Conservation (phyloP, 1,140 invertebrate species). For the Macrosteles quadrilineatus region DNA sequence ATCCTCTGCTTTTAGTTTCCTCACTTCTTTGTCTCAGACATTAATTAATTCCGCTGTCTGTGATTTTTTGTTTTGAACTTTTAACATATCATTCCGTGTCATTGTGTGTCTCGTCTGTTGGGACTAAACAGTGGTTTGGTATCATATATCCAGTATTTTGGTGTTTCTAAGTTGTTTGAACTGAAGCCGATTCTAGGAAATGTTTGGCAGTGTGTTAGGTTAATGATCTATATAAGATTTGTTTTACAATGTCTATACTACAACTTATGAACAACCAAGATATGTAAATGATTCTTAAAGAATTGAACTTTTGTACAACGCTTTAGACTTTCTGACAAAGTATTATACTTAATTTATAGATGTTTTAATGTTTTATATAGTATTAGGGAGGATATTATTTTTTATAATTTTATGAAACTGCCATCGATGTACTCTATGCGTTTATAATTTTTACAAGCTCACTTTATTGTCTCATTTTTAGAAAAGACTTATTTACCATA, state of each 20-base stretch:
- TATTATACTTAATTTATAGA: too few relatives aligned
- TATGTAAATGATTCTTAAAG: slow-evolving; percentile 15
- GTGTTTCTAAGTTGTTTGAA: slow-evolving; percentile 19
- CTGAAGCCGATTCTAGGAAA: too few relatives aligned
- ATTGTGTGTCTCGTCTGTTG: not conserved
- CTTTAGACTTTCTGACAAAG: too few relatives aligned
- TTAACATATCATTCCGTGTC: slow-evolving; percentile 18
- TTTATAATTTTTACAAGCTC: too few relatives aligned
- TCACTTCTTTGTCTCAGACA: slow-evolving; percentile 1
- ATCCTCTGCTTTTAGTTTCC: not conserved
- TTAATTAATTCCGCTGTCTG: not conserved
- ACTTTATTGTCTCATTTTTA: too few relatives aligned
- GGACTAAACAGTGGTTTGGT: not conserved
- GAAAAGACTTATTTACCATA: too few relatives aligned
- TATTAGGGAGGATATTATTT: too few relatives aligned
- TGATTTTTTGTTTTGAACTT: not conserved
- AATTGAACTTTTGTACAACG: not conserved
- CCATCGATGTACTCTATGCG: too few relatives aligned
- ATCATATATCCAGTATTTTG: not conserved
- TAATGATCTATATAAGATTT: not conserved
- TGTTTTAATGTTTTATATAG: too few relatives aligned
- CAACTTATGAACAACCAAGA: slow-evolving; percentile 22
- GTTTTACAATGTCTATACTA: not conserved
- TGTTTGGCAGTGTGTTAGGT: too few relatives aligned
- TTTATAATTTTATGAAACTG: too few relatives aligned